phyloP scores from a whole-genome alignment of 2,888 invertebrate species.

The Protonemura montana region DNA sequence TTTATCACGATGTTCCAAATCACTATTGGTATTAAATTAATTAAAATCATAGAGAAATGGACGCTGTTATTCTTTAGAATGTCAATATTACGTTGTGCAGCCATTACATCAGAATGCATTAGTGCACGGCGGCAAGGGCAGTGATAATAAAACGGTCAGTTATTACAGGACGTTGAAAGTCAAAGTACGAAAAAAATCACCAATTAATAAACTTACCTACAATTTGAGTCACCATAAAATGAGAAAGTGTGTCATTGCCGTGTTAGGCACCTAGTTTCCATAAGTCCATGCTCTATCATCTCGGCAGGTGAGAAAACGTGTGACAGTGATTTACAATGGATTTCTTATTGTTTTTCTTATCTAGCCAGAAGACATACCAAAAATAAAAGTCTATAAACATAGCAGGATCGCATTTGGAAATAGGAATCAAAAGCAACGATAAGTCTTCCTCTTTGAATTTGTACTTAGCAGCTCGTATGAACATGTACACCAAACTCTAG shows the following conservation, averaged over 20 bases:
- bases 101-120: background rate
- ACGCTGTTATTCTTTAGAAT: background rate
- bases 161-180: background rate
- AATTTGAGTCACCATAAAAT: background rate
- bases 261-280: background rate
- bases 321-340: background rate
- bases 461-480: background rate
- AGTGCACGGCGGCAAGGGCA: background rate
- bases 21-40: too few species aligned
- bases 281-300: background rate
- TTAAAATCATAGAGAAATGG: background rate
- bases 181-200: background rate
- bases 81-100: background rate
- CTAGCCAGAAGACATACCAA: background rate
- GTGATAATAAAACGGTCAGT: background rate
- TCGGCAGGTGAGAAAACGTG: background rate
- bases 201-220: background rate
- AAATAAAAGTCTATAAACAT: too few species aligned
- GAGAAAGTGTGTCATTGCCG: background rate
- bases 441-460: background rate
- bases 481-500: background rate
- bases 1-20: too few species aligned
- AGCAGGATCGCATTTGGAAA: background rate
- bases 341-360: background rate
- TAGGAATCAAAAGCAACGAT: background rate